A percentile compares a stretch with the other conserved stretches of the same genome.
Evolutionary conservation across 2,797 vertebrate genomes (phyloP).

Genomic region (Tenualosa ilisha): DNA sequence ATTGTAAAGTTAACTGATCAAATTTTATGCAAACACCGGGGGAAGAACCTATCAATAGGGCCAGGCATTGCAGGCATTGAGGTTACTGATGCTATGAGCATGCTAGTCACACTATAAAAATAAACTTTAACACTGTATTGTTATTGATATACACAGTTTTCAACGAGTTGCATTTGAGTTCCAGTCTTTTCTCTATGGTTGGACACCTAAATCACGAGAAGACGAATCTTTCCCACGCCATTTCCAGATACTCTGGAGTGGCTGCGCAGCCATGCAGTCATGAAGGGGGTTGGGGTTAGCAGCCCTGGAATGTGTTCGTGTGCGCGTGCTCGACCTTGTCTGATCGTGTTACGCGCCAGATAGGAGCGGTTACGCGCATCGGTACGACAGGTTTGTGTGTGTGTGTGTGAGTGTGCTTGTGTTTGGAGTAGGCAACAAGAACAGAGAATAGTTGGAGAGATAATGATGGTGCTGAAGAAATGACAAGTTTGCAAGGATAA

Average conservation of each 20-base stretch:
- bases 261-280: conserved; percentile 32
- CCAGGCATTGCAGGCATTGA: too few species aligned
- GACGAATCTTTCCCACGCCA: conserved; percentile 64
- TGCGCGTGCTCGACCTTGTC: conserved; percentile 62
- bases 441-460: conserved; percentile 63
- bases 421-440: conserved; percentile 39
- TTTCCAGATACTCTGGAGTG: conserved; percentile 46
- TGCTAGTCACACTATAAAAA: not conserved
- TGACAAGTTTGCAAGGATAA: conserved; percentile 68
- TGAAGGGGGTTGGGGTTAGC: conserved; percentile 54
- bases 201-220: not conserved
- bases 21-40: not conserved
- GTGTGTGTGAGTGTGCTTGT: conserved; percentile 53
- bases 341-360: conserved; percentile 51
- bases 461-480: conserved; percentile 75
- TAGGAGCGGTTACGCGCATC: conserved; percentile 62
- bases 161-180: not conserved
- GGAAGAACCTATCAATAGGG: not conserved
- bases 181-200: not conserved
- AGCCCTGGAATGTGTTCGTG: conserved; percentile 73
- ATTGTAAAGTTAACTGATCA: not conserved
- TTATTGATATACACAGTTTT: not conserved
- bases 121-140: not conserved
- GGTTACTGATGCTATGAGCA: too few species aligned
- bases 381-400: conserved; percentile 67